Evolutionary conservation across 1,140 invertebrate species (phyloP).

Genomic region (Thereuonema tuberculata): DNA sequence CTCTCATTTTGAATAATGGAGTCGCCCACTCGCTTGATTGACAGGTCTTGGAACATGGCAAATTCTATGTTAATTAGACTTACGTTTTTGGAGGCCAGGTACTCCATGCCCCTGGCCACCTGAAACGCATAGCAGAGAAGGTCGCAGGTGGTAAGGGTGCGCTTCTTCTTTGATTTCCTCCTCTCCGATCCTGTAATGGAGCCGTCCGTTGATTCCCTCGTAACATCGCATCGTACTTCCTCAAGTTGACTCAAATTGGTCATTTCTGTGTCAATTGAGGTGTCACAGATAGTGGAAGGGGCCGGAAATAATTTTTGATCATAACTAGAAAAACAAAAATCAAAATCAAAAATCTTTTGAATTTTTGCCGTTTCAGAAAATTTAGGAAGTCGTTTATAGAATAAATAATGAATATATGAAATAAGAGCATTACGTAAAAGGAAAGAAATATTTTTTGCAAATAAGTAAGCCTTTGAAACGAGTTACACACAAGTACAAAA

Average conservation of each 20-base stretch:
- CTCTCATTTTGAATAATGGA: no score
- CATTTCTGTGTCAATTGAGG: constrained; percentile 6
- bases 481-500: no score
- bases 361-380: no score
- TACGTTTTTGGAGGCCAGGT: constrained; percentile 61
- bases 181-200: neutral
- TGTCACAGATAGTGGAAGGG: neutral
- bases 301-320: constrained; percentile 1
- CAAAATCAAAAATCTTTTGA: no score
- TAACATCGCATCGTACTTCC: neutral
- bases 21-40: no score
- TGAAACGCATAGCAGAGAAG: constrained; percentile 84
- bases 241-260: constrained; percentile 3
- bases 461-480: no score
- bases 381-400: no score
- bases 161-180: neutral
- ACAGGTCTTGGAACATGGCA: no score
- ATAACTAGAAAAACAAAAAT: neutral
- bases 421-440: no score
- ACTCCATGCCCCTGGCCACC: constrained; percentile 90
- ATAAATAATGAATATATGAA: no score
- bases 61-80: no score
- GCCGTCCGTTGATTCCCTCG: neutral
- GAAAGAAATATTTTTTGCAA: no score
- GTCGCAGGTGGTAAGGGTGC: constrained; percentile 45